Percentiles rank a stretch among this genome's conserved stretches.
Evolutionary conservation across 92 coral and sea anemone species (phyloP).

Genomic region (Umimayanthus kanabou): DNA sequence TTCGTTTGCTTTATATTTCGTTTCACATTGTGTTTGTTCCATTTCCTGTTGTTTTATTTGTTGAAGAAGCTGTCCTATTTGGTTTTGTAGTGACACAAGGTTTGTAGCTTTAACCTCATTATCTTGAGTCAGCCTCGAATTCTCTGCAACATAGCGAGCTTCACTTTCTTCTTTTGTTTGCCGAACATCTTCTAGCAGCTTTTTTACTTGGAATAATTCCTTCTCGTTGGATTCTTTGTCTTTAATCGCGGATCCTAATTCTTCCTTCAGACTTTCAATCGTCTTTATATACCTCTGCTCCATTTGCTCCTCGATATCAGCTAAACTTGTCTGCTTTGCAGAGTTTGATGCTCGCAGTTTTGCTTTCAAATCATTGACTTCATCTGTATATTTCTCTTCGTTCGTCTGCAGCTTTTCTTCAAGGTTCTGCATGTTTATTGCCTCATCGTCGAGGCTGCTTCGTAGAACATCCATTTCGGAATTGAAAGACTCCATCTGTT

Average conservation of each 20-base stretch:
- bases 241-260: constrained; percentile 49
- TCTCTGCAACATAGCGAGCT: constrained; percentile 9
- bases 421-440: constrained; percentile 51
- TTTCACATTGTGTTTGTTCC: constrained; percentile 2
- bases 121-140: not conserved
- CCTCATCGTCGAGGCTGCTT: constrained; percentile 72
- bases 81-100: not conserved
- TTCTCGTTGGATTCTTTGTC: constrained; percentile 52
- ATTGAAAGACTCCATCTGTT: constrained; percentile 59
- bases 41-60: constrained; percentile 1
- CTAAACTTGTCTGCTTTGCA: constrained; percentile 46
- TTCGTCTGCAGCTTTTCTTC: constrained; percentile 57
- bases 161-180: constrained; percentile 25
- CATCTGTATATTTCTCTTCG: not conserved
- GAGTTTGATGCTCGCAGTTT: constrained; percentile 10
- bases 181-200: constrained; percentile 36
- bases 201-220: constrained; percentile 35
- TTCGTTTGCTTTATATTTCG: constrained; percentile 16
- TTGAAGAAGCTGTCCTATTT: not conserved
- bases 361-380: not conserved
- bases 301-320: constrained; percentile 32
- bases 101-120: constrained; percentile 4
- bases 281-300: not conserved
- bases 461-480: constrained; percentile 75
- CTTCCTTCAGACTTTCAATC: constrained; percentile 57